Evolutionary conservation across 92 coral and sea anemone species (phyloP).

Genomic region (Zoanthus sociatus): DNA sequence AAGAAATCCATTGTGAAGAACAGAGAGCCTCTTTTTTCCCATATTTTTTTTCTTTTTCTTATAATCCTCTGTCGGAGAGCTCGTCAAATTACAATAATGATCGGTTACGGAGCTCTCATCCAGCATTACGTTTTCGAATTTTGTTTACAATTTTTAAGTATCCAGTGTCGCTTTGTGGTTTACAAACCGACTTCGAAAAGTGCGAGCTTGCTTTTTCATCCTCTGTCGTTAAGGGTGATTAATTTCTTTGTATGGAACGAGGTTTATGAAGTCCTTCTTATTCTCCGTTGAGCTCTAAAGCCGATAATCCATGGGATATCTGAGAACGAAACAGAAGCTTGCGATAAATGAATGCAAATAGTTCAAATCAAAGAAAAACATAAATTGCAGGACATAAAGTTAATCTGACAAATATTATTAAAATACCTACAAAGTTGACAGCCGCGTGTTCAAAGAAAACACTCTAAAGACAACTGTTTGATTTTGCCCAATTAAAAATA

Average conservation of each 20-base stretch:
- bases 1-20: slow-evolving; percentile 75
- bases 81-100: slow-evolving; percentile 37
- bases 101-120: slow-evolving; percentile 59
- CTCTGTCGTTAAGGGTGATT: not conserved
- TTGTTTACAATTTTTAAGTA: slow-evolving; percentile 69
- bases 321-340: slow-evolving; percentile 42
- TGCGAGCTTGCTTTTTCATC: not conserved
- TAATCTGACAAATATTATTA: slow-evolving; percentile 82
- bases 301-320: slow-evolving; percentile 38
- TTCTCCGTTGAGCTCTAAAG: slow-evolving; percentile 1
- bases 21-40: slow-evolving; percentile 72
- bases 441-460: slow-evolving; percentile 62
- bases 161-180: slow-evolving; percentile 46
- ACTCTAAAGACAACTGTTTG: slow-evolving; percentile 60
- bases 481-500: slow-evolving; percentile 20
- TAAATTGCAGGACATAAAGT: slow-evolving; percentile 65
- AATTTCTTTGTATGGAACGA: not conserved
- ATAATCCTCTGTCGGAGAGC: slow-evolving; percentile 5
- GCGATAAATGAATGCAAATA: slow-evolving; percentile 75
- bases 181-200: not conserved
- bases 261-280: not conserved
- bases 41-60: slow-evolving; percentile 42
- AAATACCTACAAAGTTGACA: slow-evolving; percentile 81
- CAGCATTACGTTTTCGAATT: slow-evolving; percentile 34
- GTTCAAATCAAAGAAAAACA: slow-evolving; percentile 72